Evolutionary conservation across 2,113 vertebrate genomes (phyloP).

Genomic region (Cebidichthys violaceus): DNA sequence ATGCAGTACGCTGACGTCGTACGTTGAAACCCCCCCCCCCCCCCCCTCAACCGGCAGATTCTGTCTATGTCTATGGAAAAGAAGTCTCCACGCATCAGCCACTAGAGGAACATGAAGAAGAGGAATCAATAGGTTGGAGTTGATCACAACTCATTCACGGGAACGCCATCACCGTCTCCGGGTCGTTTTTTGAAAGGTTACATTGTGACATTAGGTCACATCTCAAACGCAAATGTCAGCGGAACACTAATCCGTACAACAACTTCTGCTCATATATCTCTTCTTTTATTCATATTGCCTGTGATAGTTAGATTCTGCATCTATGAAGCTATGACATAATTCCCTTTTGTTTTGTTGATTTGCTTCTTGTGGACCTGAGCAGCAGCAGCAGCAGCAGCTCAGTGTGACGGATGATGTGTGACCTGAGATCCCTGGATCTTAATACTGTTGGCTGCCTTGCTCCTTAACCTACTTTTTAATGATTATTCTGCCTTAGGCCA

Average conservation of each 20-base stretch:
- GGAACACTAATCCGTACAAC: neutral
- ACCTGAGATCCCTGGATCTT: constrained; percentile 68
- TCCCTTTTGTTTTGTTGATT: constrained; percentile 14
- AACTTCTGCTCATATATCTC: neutral
- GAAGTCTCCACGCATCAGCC: constrained; percentile 1
- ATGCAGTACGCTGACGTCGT: neutral
- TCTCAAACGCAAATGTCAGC: neutral
- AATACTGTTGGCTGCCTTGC: constrained; percentile 56
- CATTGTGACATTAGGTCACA: neutral
- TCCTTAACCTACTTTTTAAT: constrained; percentile 78
- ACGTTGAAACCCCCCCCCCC: neutral
- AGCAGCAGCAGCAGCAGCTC: constrained; percentile 34
- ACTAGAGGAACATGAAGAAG: neutral
- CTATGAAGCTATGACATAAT: neutral
- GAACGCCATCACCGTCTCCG: neutral
- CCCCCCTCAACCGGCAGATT: neutral
- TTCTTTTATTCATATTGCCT: neutral
- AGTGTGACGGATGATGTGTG: constrained; percentile 66
- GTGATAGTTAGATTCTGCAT: neutral
- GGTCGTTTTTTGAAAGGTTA: constrained; percentile 34
- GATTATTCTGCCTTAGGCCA: constrained; percentile 63
- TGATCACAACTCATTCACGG: constrained; percentile 1
- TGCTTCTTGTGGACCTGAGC: no score
- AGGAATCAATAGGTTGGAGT: constrained; percentile 22
- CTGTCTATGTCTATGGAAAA: constrained; percentile 28